Base-by-base conservation (phyloP, 2,797 vertebrate genomes). In the Gymnoscopelus braueri region DNA sequence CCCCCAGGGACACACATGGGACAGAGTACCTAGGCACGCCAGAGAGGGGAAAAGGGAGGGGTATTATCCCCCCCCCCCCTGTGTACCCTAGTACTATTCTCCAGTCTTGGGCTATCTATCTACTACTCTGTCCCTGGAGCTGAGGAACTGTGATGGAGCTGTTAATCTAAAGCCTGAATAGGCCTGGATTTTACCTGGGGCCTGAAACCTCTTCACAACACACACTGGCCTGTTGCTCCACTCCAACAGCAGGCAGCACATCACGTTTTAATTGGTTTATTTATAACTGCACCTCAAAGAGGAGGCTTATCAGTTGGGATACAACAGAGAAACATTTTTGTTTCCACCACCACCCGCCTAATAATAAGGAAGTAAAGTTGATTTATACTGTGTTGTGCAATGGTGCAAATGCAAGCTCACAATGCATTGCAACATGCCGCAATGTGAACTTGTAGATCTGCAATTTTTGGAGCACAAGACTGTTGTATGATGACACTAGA, bases 91-190 rank as follows among this genome's bases (percentile, higher is more conserved):
- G 58, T 84, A 85, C 67, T 71, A 67, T 72, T 74, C 87, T 87
- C 88, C 84, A 86, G 84, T 84, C 79, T 84, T 55, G 69, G 84
- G 66, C 80, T 75, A 72, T 83, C 86, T 72, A 72, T 83, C 86
- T 72, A 19, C 67, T 58, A 73, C 69, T 72, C 65, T 71, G 49
- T 88, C 83, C 83, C 84, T 35, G 52, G 83, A 85, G 87, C 61
- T 71, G 61, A 69, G 65, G 73, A 79, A 72, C 5, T 71, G 71
- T 75, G 74, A 84, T 82, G 74, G 72, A 82, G 86, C 59, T 84
- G 77, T 87, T 90, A 78, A 89, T 87, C 84, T 87, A 62, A 70
- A 80, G 66, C 78, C 74, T 79, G 80, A 85, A 74, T 73, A 71
- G 80, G 76, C 74, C 85, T 78, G 80, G 66, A 80, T 82, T 82